phyloP scores from a whole-genome alignment of 2,888 invertebrate species.

The Melinaea menophilus region DNA sequence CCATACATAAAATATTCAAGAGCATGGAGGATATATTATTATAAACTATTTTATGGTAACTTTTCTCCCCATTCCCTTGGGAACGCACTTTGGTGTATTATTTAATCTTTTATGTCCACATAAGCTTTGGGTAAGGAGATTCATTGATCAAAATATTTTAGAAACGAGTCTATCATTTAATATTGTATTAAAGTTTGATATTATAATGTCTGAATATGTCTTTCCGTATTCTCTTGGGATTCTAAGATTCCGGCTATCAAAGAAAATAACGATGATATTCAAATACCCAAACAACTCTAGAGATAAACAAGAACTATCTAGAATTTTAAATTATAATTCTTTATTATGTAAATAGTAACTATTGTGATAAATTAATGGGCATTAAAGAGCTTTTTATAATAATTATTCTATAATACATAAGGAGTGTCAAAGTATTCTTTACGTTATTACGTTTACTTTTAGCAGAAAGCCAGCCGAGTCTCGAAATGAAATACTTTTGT shows the following conservation, averaged over 20 bases:
- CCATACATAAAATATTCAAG: slow-evolving; percentile 52
- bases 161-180: neutral
- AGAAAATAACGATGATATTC: neutral
- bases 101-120: slow-evolving; percentile 30
- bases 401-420: neutral
- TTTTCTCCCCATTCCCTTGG: slow-evolving; percentile 38
- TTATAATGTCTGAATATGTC: no score
- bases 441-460: slow-evolving; percentile 21
- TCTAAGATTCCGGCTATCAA: no score
- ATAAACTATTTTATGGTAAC: slow-evolving; percentile 49
- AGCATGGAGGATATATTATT: slow-evolving; percentile 46
- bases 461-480: slow-evolving; percentile 21
- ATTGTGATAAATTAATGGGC: neutral
- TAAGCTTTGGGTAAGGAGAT: slow-evolving; percentile 15
- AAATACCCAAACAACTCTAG: neutral
- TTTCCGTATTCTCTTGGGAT: no score
- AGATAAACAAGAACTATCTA: neutral
- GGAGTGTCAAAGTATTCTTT: neutral
- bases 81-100: slow-evolving; percentile 39
- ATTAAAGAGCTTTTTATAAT: neutral
- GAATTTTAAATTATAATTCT: neutral
- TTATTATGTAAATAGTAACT: neutral
- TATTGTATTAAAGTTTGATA: no score
- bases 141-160: neutral
- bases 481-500: slow-evolving; percentile 39